These are phyloP conservation scores for Spilosoma lubricipeda DNA, from an alignment of 2,888 invertebrate species.

Conservation along the genomic window DNA sequence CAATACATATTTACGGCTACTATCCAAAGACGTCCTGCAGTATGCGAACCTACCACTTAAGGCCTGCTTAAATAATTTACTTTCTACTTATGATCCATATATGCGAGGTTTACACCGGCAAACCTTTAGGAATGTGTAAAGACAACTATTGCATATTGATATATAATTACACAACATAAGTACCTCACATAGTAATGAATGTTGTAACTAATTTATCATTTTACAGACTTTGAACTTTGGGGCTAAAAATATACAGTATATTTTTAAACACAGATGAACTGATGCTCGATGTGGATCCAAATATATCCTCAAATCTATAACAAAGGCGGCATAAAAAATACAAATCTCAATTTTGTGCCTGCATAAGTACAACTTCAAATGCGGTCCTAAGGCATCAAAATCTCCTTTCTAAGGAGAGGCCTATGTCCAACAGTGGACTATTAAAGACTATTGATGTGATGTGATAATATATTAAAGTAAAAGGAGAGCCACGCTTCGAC, in stretches of 20 bases:
- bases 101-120: constrained; percentile 38
- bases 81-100: constrained; percentile 52
- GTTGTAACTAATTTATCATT: background rate
- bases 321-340: background rate
- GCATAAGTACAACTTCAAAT: background rate
- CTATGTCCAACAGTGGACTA: too few relatives aligned
- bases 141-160: constrained; percentile 36
- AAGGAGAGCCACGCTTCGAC: too few relatives aligned
- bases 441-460: background rate
- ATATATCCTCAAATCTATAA: background rate
- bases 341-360: background rate
- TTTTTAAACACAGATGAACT: background rate
- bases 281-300: background rate
- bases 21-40: constrained; percentile 28
- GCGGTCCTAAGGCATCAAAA: too few relatives aligned
- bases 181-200: background rate
- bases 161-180: constrained; percentile 1
- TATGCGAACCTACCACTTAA: constrained; percentile 39
- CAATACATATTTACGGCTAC: constrained; percentile 25
- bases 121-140: constrained; percentile 48
- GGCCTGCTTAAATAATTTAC: constrained; percentile 54
- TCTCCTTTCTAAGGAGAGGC: too few relatives aligned
- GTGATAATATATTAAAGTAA: too few relatives aligned
- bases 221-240: background rate
- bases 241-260: background rate